Evolutionary conservation across 2,888 invertebrate genomes (phyloP).

Genomic region (Brachypterus glaber): DNA sequence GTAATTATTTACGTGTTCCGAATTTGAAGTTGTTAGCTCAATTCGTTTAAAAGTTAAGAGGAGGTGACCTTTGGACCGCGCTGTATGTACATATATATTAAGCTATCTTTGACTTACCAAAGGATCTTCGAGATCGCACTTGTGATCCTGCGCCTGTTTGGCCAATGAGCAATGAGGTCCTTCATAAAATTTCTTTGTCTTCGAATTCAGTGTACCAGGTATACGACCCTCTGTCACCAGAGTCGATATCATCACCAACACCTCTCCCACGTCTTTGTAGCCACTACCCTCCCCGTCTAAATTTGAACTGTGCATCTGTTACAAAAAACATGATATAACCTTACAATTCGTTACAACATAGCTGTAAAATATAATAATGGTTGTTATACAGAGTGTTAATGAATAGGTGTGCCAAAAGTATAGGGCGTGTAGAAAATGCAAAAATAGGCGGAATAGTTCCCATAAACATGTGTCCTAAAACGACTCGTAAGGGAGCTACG

Average conservation of each 20-base stretch:
- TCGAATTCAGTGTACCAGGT: slow-evolving; percentile 36
- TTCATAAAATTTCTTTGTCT: slow-evolving; percentile 51
- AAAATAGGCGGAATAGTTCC: no score
- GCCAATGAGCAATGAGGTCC: slow-evolving; percentile 54
- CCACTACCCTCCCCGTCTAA: slow-evolving; percentile 28
- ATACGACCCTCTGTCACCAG: slow-evolving; percentile 40
- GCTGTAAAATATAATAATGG: background rate
- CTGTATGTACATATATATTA: background rate
- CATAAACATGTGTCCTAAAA: no score
- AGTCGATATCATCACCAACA: slow-evolving; percentile 37
- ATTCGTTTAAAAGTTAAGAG: no score
- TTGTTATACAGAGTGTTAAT: no score
- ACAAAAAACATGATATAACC: slow-evolving; percentile 15
- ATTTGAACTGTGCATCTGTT: slow-evolving; percentile 40
- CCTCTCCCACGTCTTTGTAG: slow-evolving; percentile 32
- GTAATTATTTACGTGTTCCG: no score
- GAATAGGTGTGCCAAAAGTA: no score
- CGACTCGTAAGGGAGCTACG: no score
- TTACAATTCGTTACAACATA: background rate
- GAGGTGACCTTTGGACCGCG: no score
- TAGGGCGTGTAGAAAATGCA: no score
- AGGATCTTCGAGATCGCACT: slow-evolving; percentile 43
- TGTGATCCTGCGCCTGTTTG: slow-evolving; percentile 40
- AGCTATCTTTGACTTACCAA: slow-evolving; percentile 45
- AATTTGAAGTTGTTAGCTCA: no score